Evolutionary conservation across 2,888 invertebrate genomes (phyloP).

Genomic region (Aphodius sticticus): DNA sequence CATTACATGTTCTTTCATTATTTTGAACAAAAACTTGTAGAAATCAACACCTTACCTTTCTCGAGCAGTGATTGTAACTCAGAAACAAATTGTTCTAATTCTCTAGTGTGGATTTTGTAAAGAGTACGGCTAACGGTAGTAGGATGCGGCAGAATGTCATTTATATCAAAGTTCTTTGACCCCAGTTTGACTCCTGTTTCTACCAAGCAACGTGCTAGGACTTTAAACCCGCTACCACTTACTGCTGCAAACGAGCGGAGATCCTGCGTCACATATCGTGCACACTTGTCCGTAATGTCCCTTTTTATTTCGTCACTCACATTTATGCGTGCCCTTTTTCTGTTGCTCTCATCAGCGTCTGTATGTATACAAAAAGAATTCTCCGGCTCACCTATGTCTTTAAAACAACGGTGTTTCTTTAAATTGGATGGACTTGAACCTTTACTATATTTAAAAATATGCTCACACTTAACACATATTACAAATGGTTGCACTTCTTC

Average conservation of each 20-base stretch:
- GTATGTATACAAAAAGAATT: too few species aligned
- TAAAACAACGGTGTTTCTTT: too few species aligned
- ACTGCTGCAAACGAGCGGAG: conserved; percentile 10
- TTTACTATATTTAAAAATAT: too few species aligned
- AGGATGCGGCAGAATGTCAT: conserved; percentile 8
- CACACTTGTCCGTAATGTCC: conserved; percentile 4
- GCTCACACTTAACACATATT: background rate
- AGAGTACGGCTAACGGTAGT: background rate
- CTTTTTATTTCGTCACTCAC: conserved; percentile 15
- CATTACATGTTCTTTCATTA: background rate
- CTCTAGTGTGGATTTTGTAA: background rate
- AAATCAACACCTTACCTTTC: background rate
- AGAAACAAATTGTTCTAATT: background rate
- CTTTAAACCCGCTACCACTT: conserved; percentile 14
- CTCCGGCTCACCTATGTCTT: too few species aligned
- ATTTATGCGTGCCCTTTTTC: background rate
- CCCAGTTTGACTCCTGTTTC: background rate
- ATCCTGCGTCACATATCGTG: conserved; percentile 4
- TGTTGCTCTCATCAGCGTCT: too few species aligned
- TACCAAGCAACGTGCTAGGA: background rate
- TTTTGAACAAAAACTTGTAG: background rate
- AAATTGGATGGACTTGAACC: too few species aligned
- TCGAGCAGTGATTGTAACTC: background rate
- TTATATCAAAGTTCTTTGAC: background rate
- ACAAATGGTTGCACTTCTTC: background rate